A percentile compares a stretch with the other conserved stretches of the same genome.
Conservation (phyloP, 1,140 invertebrate species). For the Luehdorfia chinensis region DNA sequence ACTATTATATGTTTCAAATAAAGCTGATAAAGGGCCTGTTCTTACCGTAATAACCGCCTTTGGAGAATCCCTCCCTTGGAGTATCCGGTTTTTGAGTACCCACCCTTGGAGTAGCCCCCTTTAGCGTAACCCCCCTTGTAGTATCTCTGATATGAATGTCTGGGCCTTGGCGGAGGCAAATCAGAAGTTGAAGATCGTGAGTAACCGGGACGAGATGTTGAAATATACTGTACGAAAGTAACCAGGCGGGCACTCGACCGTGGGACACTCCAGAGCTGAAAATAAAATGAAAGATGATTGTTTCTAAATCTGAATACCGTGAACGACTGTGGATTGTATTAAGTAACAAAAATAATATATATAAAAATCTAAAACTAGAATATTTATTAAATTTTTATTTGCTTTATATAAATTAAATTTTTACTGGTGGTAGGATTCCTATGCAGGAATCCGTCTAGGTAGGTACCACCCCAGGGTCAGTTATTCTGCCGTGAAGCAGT, state of each 20-base stretch:
- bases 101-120: slow-evolving; percentile 34
- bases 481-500: no score
- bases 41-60: slow-evolving; percentile 22
- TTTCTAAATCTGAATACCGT: neutral
- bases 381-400: no score
- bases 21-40: no score
- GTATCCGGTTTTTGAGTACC: slow-evolving; percentile 36
- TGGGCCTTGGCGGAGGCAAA: slow-evolving; percentile 51
- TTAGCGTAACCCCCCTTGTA: slow-evolving; percentile 39
- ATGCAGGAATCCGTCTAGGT: no score
- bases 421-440: no score
- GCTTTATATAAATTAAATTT: no score
- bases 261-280: slow-evolving; percentile 46
- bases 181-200: slow-evolving; percentile 30
- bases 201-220: slow-evolving; percentile 19
- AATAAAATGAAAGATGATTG: slow-evolving; percentile 18
- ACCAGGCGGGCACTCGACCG: slow-evolving; percentile 78
- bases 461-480: no score
- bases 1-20: no score
- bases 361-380: no score
- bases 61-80: slow-evolving; percentile 29
- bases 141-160: slow-evolving; percentile 54
- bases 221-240: slow-evolving; percentile 55
- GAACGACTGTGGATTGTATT: no score
- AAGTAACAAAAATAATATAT: no score